These are phyloP conservation scores for Tiliacea citrago DNA, from an alignment of 2,888 invertebrate species.

Conservation along the genomic window DNA sequence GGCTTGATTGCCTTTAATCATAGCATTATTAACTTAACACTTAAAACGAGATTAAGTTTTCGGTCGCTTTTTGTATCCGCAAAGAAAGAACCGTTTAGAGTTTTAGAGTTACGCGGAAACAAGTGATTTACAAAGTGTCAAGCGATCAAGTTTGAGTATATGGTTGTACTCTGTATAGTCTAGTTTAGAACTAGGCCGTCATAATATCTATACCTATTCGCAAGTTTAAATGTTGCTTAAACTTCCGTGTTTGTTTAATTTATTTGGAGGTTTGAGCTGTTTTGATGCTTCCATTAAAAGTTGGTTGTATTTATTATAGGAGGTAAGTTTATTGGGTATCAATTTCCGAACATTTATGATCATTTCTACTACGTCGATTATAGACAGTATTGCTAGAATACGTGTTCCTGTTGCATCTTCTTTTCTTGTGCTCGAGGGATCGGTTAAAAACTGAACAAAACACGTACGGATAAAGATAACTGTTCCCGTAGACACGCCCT, in stretches of 20 bases:
- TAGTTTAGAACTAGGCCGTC: conserved; percentile 5
- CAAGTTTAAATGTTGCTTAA: background rate
- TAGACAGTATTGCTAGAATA: background rate
- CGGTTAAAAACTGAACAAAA: background rate
- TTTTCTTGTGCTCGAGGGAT: background rate
- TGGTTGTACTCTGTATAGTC: background rate
- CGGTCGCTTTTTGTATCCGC: background rate
- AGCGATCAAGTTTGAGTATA: conserved; percentile 1
- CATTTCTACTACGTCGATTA: background rate
- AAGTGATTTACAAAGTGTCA: conserved; percentile 18
- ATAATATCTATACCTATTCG: conserved; percentile 11
- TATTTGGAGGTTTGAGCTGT: background rate
- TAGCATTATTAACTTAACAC: conserved; percentile 17
- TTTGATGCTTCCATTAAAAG: conserved; percentile 2
- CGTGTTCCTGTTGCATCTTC: background rate
- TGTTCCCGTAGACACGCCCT: conserved; percentile 18
- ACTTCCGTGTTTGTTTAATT: conserved; percentile 3
- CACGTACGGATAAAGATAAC: conserved; percentile 6
- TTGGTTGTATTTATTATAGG: background rate
- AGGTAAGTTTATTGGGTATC: background rate
- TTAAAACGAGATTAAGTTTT: conserved; percentile 17
- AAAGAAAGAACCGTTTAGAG: background rate
- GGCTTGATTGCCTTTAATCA: conserved; percentile 17
- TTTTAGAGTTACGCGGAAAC: background rate
- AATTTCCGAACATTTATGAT: too few relatives aligned